Base-by-base conservation (phyloP, 2,888 invertebrate species). In the Dryocosmus kuriphilus region DNA sequence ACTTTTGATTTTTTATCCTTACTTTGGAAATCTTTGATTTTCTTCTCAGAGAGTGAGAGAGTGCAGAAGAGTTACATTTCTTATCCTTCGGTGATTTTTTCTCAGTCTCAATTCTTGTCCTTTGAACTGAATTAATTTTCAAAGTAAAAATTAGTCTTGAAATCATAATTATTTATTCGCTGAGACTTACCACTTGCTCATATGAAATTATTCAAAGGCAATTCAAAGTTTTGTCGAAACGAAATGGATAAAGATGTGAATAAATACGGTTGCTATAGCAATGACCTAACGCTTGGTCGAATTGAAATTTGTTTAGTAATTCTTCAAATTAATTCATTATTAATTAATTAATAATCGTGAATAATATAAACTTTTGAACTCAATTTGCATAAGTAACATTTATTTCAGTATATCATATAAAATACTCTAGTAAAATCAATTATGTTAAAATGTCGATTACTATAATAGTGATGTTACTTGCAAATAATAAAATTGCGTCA, bases 371-470 rank as follows among this genome's bases (percentile, higher is more conserved):
- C 22, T n/a, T 19, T 24, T n/a, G 7, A 73, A 55, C 2, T n/a
- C 46, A 73, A 30, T 73, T 76, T 79, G 75, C 73, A 71, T 78
- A 79, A 79, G 51, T 77, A 80, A 81, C 77, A 77, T 77, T 77
- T 60, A 78, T 81, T 73, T 62, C 79, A 79, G 51, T 71, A 75
- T 79, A 75, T 81, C 73, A 75, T 80, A 78, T 78, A 77, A 77
- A 76, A 80, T 65, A 74, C 35, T 80, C 74, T 78, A 80, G 78
- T 74, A 78, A 80, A 80, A 78, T 75, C 9, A 78, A 55, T 67
- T 8, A 77, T 41, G 14, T 38, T 73, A 71, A 73, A 67, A 71
- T 38, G 71, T 71, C 46, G 46, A 22, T 75, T 74, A 41, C 65
- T 24, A 24, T 41, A 27, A n/a, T n/a, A n/a, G n/a, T 22, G 16